phyloP scores from a whole-genome alignment of 1,140 invertebrate species.

The Aphelinus certus region DNA sequence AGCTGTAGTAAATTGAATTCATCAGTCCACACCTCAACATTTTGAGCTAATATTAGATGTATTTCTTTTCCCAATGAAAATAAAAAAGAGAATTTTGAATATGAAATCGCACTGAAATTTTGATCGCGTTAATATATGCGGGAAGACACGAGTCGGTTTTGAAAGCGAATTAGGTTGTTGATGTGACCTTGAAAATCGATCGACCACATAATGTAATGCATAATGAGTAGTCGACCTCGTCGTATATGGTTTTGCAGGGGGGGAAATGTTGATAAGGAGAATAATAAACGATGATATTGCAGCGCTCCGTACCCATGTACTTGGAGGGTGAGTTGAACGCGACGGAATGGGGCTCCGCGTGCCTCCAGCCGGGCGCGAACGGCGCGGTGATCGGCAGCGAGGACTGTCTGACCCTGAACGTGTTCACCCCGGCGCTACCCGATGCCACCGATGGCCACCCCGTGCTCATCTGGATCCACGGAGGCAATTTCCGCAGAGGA shows the following conservation, averaged over 20 bases:
- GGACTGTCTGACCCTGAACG: slow-evolving; percentile 85
- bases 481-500: slow-evolving; percentile 72
- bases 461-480: slow-evolving; percentile 73
- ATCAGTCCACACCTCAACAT: too few species aligned
- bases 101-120: not conserved
- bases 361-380: slow-evolving; percentile 60
- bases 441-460: slow-evolving; percentile 67
- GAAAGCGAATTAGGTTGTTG: too few species aligned
- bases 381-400: slow-evolving; percentile 68
- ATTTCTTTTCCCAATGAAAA: not conserved
- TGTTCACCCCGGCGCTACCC: slow-evolving; percentile 77
- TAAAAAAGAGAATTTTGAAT: slow-evolving; percentile 4
- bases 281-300: slow-evolving; percentile 27
- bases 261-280: too few species aligned
- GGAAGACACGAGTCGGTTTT: too few species aligned
- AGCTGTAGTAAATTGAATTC: too few species aligned
- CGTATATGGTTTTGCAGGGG: too few species aligned
- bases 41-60: too few species aligned
- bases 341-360: slow-evolving; percentile 65
- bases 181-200: too few species aligned
- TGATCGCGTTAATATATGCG: too few species aligned
- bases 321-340: slow-evolving; percentile 68
- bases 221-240: too few species aligned
- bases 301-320: slow-evolving; percentile 65
- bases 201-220: too few species aligned